These are phyloP conservation scores for Bradypus variegatus DNA, from an alignment of 2,797 vertebrate genomes.

Conservation along the genomic window DNA sequence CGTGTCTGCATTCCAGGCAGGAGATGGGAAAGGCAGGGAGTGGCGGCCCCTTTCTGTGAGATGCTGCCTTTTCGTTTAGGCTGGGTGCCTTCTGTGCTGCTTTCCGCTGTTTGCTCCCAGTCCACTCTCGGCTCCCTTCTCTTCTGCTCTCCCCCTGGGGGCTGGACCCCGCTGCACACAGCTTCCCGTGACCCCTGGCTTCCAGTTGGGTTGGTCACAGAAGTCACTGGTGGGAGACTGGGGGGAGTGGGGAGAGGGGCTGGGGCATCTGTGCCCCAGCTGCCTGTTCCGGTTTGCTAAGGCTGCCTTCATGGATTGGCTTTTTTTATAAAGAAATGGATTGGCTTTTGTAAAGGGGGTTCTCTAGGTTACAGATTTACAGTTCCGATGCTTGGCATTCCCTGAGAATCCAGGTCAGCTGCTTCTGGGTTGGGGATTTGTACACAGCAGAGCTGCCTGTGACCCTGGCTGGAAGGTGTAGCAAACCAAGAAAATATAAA, in stretches of 20 bases:
- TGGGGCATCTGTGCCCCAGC: neutral
- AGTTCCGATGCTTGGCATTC: neutral
- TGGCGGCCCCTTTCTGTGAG: neutral
- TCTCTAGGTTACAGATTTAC: too few relatives aligned
- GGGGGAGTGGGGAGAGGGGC: too few relatives aligned
- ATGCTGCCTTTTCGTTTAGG: too few relatives aligned
- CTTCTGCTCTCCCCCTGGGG: neutral
- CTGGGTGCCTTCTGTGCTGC: too few relatives aligned
- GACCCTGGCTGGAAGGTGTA: neutral
- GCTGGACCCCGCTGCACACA: neutral
- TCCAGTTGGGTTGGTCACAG: neutral
- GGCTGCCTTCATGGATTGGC: too few relatives aligned
- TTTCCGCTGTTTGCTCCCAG: too few relatives aligned
- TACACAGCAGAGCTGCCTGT: neutral
- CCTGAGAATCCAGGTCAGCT: accelerated
- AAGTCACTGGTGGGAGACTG: neutral
- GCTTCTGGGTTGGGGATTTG: neutral
- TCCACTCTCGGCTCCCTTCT: neutral
- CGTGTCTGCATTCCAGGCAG: too few relatives aligned
- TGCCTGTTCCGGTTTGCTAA: too few relatives aligned
- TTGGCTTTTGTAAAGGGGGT: too few relatives aligned
- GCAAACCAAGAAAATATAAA: neutral
- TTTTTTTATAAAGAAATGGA: too few relatives aligned
- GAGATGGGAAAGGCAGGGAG: neutral
- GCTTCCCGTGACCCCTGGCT: neutral